These are phyloP conservation scores for Melanotus villosus DNA, from an alignment of 2,888 invertebrate species.

Conservation along the genomic window DNA sequence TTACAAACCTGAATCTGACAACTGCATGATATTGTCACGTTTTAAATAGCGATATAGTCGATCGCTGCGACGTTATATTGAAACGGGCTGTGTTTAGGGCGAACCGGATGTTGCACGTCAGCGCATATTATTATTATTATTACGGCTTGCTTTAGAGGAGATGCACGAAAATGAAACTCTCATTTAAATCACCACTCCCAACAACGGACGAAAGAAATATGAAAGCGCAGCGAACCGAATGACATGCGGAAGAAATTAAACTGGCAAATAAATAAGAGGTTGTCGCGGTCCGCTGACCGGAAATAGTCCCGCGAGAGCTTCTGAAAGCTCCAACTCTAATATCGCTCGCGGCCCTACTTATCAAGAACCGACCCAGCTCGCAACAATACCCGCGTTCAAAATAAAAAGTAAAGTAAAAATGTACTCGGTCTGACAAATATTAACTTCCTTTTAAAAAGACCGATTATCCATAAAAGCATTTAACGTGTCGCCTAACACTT, in stretches of 20 bases:
- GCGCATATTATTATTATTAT: conserved; percentile 1
- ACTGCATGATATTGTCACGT: conserved; percentile 62
- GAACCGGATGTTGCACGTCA: background rate
- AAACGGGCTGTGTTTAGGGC: background rate
- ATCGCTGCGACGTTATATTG: conserved; percentile 26
- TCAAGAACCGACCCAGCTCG: conserved; percentile 31
- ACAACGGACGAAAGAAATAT: conserved; percentile 43
- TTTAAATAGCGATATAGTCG: conserved; percentile 52
- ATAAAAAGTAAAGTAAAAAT: conserved; percentile 12
- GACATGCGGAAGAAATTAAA: conserved; percentile 63
- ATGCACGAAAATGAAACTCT: conserved; percentile 13
- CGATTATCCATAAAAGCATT: background rate
- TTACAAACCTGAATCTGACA: conserved; percentile 61
- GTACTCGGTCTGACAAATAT: background rate
- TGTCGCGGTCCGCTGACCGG: conserved; percentile 60
- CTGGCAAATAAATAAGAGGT: conserved; percentile 63
- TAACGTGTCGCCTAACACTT: background rate
- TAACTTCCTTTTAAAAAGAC: conserved; percentile 1
- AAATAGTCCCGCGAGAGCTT: conserved; percentile 55
- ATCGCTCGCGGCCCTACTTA: conserved; percentile 38
- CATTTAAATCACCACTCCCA: conserved; percentile 32
- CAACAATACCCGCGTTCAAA: conserved; percentile 34
- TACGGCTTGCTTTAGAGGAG: background rate
- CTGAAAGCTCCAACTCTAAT: conserved; percentile 43
- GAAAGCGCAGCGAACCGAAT: conserved; percentile 47